Evolutionary conservation across 2,888 invertebrate genomes (phyloP), one percentile per base, ranked within the genome.

Genomic region (Tenthredo mesomela): DNA sequence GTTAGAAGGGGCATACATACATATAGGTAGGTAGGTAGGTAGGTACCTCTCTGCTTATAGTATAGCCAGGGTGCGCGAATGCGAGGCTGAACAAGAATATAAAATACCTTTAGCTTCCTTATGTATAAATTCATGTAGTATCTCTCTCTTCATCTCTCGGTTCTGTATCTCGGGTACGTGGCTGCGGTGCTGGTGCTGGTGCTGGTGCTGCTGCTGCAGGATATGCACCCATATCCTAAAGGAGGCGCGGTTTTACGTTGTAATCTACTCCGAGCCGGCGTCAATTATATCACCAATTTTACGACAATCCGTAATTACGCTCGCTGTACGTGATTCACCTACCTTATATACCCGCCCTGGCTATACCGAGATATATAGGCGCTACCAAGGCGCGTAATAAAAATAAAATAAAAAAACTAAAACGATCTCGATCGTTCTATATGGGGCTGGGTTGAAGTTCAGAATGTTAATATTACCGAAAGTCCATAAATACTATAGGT

Each of bases 281-380:
- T 80, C 80, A 61, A 80, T 80, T 80, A 80, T 77, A 73, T 61
- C 65, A 65, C 80, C 58, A 80, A 80, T 80, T 80, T 80, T 80
- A 80, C 61, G 80, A 80, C 80, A 65, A 61, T 80, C 58, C 80
- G 80, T 80, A 80, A 80, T 80, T 80, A 58, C 61, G 65, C 61
- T 77, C 50, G 54, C 54, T 18, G 80, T 67, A 67, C 67, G 67
- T 67, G 67, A 67, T 33, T 67, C 67, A 33, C 67, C 33, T 67
- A 67, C 67, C 67, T 67, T 67, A 18, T 25, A 33, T 67, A 33
- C 67, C 25, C 21, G 21, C 25, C 25, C 21, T 61, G 61, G 47
- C 47, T 47, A 2, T 15, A 47, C 47, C 47, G 47, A 47, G 47
- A 47, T 15, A 15, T 12, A 47, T 12, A 12, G n/a, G n/a, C n/a